A percentile compares a stretch with the other conserved stretches of the same genome.
phyloP scores from a whole-genome alignment of 2,797 vertebrate genomes.

The Premnoplex brunnescens region DNA sequence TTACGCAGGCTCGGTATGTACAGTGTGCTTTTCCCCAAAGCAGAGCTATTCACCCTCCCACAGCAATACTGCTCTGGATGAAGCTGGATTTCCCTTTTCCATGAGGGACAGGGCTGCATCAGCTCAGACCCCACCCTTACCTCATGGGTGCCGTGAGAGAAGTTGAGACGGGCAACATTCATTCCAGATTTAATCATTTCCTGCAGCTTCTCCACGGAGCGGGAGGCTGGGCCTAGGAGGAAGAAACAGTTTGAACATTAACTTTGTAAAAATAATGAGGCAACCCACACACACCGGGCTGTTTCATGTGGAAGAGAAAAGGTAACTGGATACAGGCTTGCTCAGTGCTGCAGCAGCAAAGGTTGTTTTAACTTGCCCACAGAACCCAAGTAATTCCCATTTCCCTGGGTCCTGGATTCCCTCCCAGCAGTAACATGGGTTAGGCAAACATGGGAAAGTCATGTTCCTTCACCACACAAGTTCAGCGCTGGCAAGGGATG shows the following conservation, averaged over 20 bases:
- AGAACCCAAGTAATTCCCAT: not conserved
- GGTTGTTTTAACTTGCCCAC: not conserved
- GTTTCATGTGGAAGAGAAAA: not conserved
- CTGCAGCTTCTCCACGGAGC: constrained; percentile 88
- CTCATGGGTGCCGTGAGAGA: constrained; percentile 97
- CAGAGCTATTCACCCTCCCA: not conserved
- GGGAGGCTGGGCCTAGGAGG: constrained; percentile 88
- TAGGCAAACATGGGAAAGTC: not conserved
- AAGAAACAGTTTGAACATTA: not conserved
- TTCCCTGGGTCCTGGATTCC: not conserved
- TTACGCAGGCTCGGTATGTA: rapidly evolving
- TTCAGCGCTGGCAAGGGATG: not conserved
- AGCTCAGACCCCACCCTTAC: constrained; percentile 70
- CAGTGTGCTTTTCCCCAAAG: not conserved
- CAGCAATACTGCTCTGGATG: not conserved
- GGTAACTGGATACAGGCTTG: not conserved
- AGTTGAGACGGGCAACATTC: constrained; percentile 98
- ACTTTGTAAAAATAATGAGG: not conserved
- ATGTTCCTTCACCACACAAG: not conserved
- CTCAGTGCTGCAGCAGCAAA: not conserved
- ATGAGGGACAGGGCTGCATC: rapidly evolving
- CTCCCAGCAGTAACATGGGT: not conserved
- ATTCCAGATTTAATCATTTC: constrained; percentile 98
- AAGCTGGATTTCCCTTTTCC: not conserved
- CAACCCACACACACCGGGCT: not conserved